Percentiles rank a stretch among this genome's conserved stretches.
Conservation (phyloP, 2,113 vertebrate species). For the Garra rufa region DNA sequence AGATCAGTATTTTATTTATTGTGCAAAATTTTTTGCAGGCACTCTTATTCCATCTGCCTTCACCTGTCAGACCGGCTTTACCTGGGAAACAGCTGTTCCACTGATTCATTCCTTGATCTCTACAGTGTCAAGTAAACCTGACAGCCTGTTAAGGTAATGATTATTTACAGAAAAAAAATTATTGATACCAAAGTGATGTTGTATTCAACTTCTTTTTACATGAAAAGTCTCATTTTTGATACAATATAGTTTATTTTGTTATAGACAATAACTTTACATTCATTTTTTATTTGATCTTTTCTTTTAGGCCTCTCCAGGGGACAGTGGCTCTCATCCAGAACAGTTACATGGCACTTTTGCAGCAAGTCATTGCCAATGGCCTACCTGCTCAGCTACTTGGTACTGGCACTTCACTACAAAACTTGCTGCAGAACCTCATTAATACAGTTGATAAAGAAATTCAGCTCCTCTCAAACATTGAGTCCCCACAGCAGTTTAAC, state of each 20-base stretch:
- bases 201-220: not conserved
- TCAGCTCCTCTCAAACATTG: constrained; percentile 46
- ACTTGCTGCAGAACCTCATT: constrained; percentile 60
- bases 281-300: not conserved
- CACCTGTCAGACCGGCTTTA: constrained; percentile 52
- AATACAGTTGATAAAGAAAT: constrained; percentile 60
- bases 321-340: constrained; percentile 66
- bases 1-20: not conserved
- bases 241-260: not conserved
- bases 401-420: constrained; percentile 52
- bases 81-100: constrained; percentile 49
- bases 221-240: not conserved
- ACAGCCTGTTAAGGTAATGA: constrained; percentile 53
- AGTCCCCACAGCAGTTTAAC: constrained; percentile 44
- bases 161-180: not conserved
- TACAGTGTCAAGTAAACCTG: constrained; percentile 46
- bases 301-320: constrained; percentile 67
- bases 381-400: constrained; percentile 36
- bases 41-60: constrained; percentile 27
- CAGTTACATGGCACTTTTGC: constrained; percentile 36
- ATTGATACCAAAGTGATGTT: not conserved
- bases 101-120: constrained; percentile 32
- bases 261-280: not conserved
- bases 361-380: constrained; percentile 37
- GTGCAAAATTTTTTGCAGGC: constrained; percentile 42